Evolutionary conservation across 2,888 invertebrate species (phyloP), one percentile per base, ranked within the genome.

Genomic region (Hoplodrina ambigua): DNA sequence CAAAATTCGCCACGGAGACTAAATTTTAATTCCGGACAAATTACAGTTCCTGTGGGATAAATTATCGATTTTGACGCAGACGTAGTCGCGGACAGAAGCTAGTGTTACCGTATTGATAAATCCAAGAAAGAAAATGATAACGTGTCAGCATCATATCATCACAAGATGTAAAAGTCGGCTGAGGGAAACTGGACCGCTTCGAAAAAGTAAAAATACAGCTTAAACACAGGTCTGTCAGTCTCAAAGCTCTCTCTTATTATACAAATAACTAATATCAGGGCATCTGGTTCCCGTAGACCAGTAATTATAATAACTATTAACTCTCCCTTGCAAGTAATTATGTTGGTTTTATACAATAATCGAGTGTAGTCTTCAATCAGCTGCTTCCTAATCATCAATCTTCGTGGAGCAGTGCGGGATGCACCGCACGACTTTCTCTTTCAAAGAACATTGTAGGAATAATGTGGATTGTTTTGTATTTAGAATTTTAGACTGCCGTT

Each of bases 321-420:
- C 82, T 83, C 78, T 84, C 80, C 77, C 75, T 79, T 58, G 72
- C 50, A 58, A 72, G 78, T 84, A 82, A 85, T 85, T 85, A 85
- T 81, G 70, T 78, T 77, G 67, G 81, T 81, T 83, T 84, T 80
- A 78, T 83, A 84, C 72, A 78, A 77, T 81, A 81, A 81, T 82
- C 75, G 50, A 78, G 78, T 82, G 77, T 62, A 57, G 75, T 82
- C 83, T 83, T 85, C 83, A 82, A 86, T 86, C 81, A 83, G 72
- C 56, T 61, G 73, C 79, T 86, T 87, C 87, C 87, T 83, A 76
- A 77, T 82, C 79, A 88, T 88, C 83, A 87, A 86, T 88, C 87
- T 87, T 85, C 70, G 67, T 69, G 46, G 65, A 52, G 58, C 30
- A 59, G 69, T 72, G 41, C 41, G 41, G 65, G 81, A 77, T 81